Percentiles rank a stretch among this genome's conserved stretches.
These are phyloP conservation scores for Smutsia temminckii DNA, from an alignment of 2,797 vertebrate genomes.

Conservation along the genomic window DNA sequence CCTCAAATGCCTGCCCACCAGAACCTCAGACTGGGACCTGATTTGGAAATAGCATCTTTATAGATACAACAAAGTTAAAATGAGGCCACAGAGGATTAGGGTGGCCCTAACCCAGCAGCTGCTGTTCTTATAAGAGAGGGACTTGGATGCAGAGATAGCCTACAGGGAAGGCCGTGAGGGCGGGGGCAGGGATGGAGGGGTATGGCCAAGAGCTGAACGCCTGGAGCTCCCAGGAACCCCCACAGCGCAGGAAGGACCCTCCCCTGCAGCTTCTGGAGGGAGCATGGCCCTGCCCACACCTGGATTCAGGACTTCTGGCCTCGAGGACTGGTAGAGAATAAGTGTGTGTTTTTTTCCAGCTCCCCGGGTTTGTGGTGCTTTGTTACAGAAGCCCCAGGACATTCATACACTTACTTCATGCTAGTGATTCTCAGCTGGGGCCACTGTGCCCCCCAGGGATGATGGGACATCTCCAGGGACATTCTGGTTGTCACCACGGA, in stretches of 20 bases:
- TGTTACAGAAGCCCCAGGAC: rapidly evolving
- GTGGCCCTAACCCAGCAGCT: background rate
- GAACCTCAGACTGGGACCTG: background rate
- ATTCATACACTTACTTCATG: no score
- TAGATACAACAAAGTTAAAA: background rate
- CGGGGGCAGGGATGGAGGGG: background rate
- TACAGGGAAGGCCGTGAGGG: background rate
- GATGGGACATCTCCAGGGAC: no score
- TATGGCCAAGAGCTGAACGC: background rate
- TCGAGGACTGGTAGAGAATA: rapidly evolving
- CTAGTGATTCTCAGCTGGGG: background rate
- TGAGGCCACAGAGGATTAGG: background rate
- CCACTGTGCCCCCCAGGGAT: background rate
- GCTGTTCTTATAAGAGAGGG: background rate
- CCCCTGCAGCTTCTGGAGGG: background rate
- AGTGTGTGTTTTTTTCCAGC: background rate
- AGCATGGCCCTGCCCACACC: rapidly evolving
- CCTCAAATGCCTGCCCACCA: background rate
- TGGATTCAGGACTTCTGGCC: background rate
- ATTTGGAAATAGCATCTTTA: background rate
- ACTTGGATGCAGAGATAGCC: background rate
- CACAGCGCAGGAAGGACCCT: background rate
- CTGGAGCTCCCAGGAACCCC: background rate
- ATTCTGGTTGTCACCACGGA: background rate
- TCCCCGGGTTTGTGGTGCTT: rapidly evolving